A percentile compares a stretch with the other conserved stretches of the same genome.
phyloP scores from a whole-genome alignment of 2,888 invertebrate genomes.

The Osedax fenrisi region DNA sequence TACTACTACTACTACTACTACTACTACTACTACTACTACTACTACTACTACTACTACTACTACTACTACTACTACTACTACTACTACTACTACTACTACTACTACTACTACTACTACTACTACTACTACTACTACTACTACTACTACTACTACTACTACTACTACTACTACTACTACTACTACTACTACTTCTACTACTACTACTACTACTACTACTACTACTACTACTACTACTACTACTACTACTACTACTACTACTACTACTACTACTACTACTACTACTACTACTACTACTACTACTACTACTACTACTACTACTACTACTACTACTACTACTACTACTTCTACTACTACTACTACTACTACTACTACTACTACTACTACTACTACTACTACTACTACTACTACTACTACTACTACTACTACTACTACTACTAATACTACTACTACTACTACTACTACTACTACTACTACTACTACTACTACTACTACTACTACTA shows the following conservation, averaged over 20 bases:
- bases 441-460: too few relatives aligned
- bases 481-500: too few relatives aligned
- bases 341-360: background rate
- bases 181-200: background rate
- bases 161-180: background rate
- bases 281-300: background rate
- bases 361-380: background rate
- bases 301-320: background rate
- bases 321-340: background rate
- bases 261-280: background rate
- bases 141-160: background rate
- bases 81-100: background rate
- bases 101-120: background rate
- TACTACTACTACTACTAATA: too few relatives aligned
- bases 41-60: conserved; percentile 17
- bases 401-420: too few relatives aligned
- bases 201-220: background rate
- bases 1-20: conserved; percentile 17
- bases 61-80: conserved; percentile 15
- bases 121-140: background rate
- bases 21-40: conserved; percentile 17
- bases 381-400: background rate
- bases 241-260: background rate
- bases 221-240: background rate
- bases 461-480: too few relatives aligned